These are phyloP conservation scores for Manis pentadactyla DNA, from an alignment of 2,797 vertebrate genomes.

Conservation along the genomic window DNA sequence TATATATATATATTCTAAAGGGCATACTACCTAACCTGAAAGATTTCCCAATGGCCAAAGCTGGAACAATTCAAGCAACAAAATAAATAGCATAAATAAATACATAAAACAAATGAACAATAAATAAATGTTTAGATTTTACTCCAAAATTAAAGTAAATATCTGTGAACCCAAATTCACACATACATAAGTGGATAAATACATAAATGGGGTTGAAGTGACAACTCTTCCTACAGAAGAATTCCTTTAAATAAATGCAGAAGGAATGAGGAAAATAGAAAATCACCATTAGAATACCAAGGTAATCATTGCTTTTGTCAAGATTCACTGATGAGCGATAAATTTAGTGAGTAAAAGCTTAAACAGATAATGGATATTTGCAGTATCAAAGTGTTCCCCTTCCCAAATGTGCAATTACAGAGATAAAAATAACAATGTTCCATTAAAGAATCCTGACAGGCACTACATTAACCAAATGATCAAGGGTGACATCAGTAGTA, in stretches of 20 bases:
- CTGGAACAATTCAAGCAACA: background rate
- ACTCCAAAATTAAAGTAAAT: background rate
- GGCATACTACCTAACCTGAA: background rate
- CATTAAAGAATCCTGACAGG: background rate
- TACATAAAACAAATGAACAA: background rate
- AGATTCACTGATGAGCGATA: background rate
- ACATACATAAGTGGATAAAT: background rate
- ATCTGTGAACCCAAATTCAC: background rate
- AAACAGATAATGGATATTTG: background rate
- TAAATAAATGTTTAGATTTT: background rate
- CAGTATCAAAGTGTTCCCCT: background rate
- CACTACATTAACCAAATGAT: background rate
- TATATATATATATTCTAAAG: background rate
- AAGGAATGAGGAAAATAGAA: background rate
- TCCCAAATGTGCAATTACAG: background rate
- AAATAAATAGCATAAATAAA: background rate
- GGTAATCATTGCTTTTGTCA: background rate
- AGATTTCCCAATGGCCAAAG: background rate
- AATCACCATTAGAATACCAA: background rate
- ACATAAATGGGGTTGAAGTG: background rate
- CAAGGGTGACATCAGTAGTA: background rate
- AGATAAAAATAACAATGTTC: background rate
- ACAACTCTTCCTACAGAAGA: background rate
- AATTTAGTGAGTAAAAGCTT: background rate
- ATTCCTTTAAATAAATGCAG: background rate